Conservation (phyloP, 2,797 vertebrate genomes). For the Limosa lapponica region DNA sequence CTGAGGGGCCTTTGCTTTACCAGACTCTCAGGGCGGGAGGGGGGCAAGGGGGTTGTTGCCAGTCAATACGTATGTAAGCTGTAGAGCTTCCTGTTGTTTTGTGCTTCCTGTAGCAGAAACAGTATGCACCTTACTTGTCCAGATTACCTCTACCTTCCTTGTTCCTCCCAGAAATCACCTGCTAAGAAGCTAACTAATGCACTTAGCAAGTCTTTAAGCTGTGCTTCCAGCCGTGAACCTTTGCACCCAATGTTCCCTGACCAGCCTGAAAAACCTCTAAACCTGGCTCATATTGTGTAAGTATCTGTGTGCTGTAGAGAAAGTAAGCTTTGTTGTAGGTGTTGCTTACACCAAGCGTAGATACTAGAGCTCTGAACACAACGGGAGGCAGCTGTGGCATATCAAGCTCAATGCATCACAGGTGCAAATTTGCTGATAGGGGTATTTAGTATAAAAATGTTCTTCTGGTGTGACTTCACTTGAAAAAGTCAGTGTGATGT, state of each 20-base stretch:
- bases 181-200: constrained; percentile 98
- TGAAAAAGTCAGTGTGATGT: background rate
- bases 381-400: background rate
- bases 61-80: background rate
- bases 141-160: constrained; percentile 70
- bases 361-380: background rate
- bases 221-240: constrained; percentile 94
- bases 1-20: background rate
- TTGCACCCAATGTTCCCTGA: constrained; percentile 94
- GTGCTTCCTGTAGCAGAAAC: constrained; percentile 51
- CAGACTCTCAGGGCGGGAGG: background rate
- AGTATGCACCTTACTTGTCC: constrained; percentile 65
- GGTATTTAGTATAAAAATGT: background rate
- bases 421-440: background rate
- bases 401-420: background rate
- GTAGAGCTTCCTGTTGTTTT: constrained; percentile 42
- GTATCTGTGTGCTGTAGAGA: constrained; percentile 71
- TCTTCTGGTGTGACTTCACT: background rate
- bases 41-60: background rate
- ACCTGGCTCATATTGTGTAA: constrained; percentile 97
- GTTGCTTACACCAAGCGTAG: background rate
- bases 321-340: background rate
- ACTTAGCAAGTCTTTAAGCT: constrained; percentile 98
- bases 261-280: constrained; percentile 94
- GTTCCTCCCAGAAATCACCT: constrained; percentile 92